Conservation (phyloP, 2,113 vertebrate genomes). For the Sula dactylatra region DNA sequence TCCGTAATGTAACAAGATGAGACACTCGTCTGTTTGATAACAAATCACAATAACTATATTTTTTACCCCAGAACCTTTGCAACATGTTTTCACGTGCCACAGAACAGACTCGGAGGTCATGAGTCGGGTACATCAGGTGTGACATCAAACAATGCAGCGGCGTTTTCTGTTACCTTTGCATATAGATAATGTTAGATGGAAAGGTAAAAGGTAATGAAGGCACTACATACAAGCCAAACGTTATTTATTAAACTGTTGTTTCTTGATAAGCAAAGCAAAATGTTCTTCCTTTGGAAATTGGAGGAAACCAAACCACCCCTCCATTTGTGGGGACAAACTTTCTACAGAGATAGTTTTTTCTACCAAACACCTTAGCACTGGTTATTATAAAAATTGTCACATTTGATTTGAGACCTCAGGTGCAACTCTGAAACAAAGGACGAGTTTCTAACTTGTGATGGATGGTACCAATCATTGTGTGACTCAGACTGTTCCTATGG, state of each 20-base stretch:
- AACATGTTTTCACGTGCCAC: background rate
- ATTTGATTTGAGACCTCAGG: conserved; percentile 56
- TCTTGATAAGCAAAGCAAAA: conserved; percentile 43
- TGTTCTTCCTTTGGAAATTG: conserved; percentile 10
- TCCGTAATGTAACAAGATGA: background rate
- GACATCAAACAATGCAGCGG: background rate
- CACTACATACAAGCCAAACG: background rate
- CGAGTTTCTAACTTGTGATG: conserved; percentile 49
- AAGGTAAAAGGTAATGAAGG: background rate
- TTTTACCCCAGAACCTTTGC: background rate
- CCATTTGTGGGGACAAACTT: conserved; percentile 5
- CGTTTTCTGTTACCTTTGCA: background rate
- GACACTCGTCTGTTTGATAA: background rate
- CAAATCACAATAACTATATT: background rate
- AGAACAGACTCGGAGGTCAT: background rate
- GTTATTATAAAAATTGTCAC: conserved; percentile 39
- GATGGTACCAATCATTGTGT: conserved; percentile 51
- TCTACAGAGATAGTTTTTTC: background rate
- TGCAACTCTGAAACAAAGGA: conserved; percentile 48
- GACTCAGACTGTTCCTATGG: conserved; percentile 46
- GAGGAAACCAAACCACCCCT: background rate
- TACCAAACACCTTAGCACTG: background rate
- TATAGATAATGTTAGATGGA: background rate
- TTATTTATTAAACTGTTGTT: conserved; percentile 9
- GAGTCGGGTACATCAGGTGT: background rate